Conservation (phyloP, 2,113 vertebrate species). For the Lontra canadensis region DNA sequence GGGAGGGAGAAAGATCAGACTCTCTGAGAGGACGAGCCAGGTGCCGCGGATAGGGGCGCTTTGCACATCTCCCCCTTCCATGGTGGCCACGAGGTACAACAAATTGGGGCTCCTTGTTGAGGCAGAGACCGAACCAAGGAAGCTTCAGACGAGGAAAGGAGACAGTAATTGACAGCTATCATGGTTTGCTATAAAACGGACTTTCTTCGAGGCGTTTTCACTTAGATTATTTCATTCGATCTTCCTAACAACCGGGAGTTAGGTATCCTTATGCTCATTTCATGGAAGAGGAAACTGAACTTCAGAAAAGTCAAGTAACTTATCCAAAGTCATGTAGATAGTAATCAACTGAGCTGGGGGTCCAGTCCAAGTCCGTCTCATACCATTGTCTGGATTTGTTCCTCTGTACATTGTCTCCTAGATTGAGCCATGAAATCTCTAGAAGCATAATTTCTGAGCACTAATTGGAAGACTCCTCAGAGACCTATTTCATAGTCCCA, state of each 20-base stretch:
- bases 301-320: conserved; percentile 28
- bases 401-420: not conserved
- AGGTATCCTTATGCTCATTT: not conserved
- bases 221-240: conserved; percentile 32
- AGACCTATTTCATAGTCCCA: not conserved
- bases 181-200: not conserved
- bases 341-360: not conserved
- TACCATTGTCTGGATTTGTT: not conserved
- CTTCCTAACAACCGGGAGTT: not conserved
- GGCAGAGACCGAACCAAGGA: not conserved
- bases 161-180: not conserved
- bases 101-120: not conserved
- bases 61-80: not conserved
- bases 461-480: not conserved
- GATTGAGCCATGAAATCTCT: not conserved
- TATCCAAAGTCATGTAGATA: not conserved
- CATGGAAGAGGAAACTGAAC: not conserved
- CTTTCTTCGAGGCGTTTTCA: not conserved
- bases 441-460: not conserved
- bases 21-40: not conserved
- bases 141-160: conserved; percentile 12
- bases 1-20: conserved; percentile 26
- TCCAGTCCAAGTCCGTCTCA: not conserved
- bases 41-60: not conserved
- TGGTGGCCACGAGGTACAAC: not conserved